Conservation (phyloP, 2,888 invertebrate species). For the Polymixis flavicincta region DNA sequence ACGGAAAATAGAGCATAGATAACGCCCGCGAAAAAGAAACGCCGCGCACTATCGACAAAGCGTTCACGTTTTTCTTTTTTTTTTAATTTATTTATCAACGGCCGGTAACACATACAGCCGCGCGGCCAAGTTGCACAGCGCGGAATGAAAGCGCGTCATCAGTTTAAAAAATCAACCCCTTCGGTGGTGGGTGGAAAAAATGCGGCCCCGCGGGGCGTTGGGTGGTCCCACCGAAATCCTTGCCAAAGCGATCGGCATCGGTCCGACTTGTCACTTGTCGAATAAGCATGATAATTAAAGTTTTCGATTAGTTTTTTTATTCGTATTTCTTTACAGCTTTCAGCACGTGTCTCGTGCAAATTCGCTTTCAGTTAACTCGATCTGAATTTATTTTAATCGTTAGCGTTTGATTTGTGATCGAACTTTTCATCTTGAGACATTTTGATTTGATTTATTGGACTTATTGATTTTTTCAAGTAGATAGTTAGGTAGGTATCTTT, state of each 20-base stretch:
- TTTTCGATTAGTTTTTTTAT: slow-evolving; percentile 83
- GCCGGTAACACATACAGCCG: slow-evolving; percentile 88
- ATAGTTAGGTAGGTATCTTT: background rate
- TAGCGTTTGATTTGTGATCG: slow-evolving; percentile 44
- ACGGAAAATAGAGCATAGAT: slow-evolving; percentile 81
- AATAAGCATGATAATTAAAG: slow-evolving; percentile 90
- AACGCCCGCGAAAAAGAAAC: slow-evolving; percentile 84
- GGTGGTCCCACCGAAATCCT: slow-evolving; percentile 89
- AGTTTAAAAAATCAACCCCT: slow-evolving; percentile 91
- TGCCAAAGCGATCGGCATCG: slow-evolving; percentile 89
- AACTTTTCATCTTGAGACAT: slow-evolving; percentile 29
- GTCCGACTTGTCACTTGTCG: slow-evolving; percentile 89
- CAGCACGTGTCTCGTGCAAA: slow-evolving; percentile 58
- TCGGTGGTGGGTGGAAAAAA: slow-evolving; percentile 89
- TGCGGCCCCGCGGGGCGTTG: slow-evolving; percentile 85
- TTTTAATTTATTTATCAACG: slow-evolving; percentile 88
- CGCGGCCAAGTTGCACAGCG: slow-evolving; percentile 90
- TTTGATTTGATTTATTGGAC: slow-evolving; percentile 19
- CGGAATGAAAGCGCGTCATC: slow-evolving; percentile 91
- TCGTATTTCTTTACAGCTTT: slow-evolving; percentile 74
- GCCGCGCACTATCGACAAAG: slow-evolving; percentile 88
- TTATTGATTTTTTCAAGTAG: slow-evolving; percentile 7
- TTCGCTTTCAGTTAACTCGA: slow-evolving; percentile 58
- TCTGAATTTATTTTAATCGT: slow-evolving; percentile 54
- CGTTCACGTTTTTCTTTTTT: slow-evolving; percentile 79